Conservation (phyloP, 1,140 invertebrate species). For the Apis laboriosa region DNA sequence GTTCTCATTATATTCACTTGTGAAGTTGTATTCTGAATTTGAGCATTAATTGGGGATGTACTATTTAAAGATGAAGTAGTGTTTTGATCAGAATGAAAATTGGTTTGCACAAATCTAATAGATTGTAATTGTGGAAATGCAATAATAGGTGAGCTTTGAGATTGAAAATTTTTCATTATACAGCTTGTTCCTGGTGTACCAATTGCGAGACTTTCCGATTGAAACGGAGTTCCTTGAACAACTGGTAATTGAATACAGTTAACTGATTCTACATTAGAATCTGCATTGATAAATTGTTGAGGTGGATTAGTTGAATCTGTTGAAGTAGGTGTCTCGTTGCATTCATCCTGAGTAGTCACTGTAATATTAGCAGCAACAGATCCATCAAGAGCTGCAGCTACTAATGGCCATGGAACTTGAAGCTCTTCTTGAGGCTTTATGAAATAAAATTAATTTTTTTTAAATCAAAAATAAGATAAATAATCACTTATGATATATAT, state of each 20-base stretch:
- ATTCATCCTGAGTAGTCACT: slow-evolving; percentile 76
- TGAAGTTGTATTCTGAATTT: slow-evolving; percentile 63
- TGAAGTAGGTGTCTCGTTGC: slow-evolving; percentile 72
- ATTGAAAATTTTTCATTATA: slow-evolving; percentile 76
- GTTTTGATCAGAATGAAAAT: slow-evolving; percentile 74
- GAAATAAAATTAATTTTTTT: slow-evolving; percentile 27
- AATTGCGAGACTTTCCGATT: slow-evolving; percentile 72
- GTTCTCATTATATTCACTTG: slow-evolving; percentile 72
- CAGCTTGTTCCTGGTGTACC: slow-evolving; percentile 68
- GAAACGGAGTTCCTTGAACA: slow-evolving; percentile 71
- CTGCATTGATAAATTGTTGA: slow-evolving; percentile 67
- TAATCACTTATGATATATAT: background rate
- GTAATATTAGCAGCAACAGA: slow-evolving; percentile 77
- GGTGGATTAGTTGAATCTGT: slow-evolving; percentile 66
- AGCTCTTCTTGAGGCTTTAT: slow-evolving; percentile 74
- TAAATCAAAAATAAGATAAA: background rate
- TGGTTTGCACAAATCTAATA: slow-evolving; percentile 78
- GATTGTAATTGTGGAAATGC: slow-evolving; percentile 77
- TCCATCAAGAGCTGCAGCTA: slow-evolving; percentile 77
- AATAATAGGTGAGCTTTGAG: slow-evolving; percentile 75
- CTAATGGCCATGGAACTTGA: slow-evolving; percentile 78
- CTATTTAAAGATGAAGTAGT: slow-evolving; percentile 58
- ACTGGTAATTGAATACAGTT: slow-evolving; percentile 76
- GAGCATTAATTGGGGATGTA: slow-evolving; percentile 64
- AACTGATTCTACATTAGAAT: slow-evolving; percentile 67